phyloP scores from a whole-genome alignment of 2,888 invertebrate genomes.

The Sycophila texana region DNA sequence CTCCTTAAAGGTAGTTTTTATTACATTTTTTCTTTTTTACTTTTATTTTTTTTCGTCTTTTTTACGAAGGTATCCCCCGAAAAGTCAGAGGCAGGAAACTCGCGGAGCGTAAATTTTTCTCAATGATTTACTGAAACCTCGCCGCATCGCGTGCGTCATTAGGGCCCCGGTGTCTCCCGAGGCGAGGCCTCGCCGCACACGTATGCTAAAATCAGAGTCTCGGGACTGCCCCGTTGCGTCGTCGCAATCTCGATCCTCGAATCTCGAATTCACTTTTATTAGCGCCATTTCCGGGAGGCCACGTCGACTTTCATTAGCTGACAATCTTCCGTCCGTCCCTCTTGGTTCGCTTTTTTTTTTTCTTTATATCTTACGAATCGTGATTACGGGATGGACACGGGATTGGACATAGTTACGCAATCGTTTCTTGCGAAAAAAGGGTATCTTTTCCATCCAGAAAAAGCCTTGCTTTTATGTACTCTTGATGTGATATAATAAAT shows the following conservation, averaged over 20 bases:
- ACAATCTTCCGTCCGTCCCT: neutral
- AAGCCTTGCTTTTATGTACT: no score
- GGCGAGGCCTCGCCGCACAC: no score
- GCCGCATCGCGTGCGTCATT: neutral
- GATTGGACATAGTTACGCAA: no score
- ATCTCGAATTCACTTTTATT: slow-evolving; percentile 47
- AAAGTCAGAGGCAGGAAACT: neutral
- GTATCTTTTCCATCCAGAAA: no score
- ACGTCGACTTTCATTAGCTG: slow-evolving; percentile 33
- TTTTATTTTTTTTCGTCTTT: neutral
- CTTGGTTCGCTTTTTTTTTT: neutral
- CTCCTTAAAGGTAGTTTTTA: slow-evolving; percentile 1
- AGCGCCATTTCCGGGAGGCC: slow-evolving; percentile 43
- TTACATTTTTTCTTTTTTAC: no score
- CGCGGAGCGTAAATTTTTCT: slow-evolving; percentile 26
- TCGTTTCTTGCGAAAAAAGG: no score
- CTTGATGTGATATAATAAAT: no score
- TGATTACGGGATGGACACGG: no score
- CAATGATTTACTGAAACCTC: slow-evolving; percentile 20
- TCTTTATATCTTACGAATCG: no score
- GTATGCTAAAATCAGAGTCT: no score
- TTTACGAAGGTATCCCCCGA: neutral
- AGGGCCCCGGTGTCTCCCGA: neutral
- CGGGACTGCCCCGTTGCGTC: neutral
- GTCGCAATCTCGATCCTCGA: slow-evolving; percentile 34